Evolutionary conservation across 2,797 vertebrate genomes (phyloP), one percentile per base, ranked within the genome.

Genomic region (Cuculus canorus): DNA sequence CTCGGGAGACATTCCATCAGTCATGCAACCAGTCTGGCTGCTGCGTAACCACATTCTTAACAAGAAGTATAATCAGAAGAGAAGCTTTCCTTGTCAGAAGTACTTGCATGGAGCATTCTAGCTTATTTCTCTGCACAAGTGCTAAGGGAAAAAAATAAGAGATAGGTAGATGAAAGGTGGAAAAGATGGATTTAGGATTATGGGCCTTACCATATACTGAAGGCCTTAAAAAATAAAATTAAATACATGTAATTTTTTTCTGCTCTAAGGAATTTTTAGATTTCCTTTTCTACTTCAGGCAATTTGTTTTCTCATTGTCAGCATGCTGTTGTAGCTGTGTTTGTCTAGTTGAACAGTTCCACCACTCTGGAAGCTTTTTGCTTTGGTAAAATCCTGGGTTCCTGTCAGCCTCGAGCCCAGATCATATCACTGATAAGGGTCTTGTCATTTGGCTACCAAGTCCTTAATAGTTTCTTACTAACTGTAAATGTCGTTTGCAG

Each of bases 1-100:
- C 69, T 30, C 23, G 0, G 0, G 41, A 88, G 37, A 50, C 0
- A 0, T 77, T 82, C 52, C 14, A 50, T 63, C 66, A 63, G n/a
- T 0, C 0, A 50, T 75, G 69, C 17, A 83, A 60, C 17, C 16
- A 22, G 23, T 60, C 69, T 93, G 87, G 69, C 89, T 81, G 53
- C 76, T 78, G 3, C 6, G 2, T 91, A 88, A 78, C 25, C 32
- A 17, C 2, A 5, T 53, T 15, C 45, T 83, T 68, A 68, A 85
- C 28, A 69, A 48, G 9, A 75, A 50, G 45, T 53, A 50, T 22
- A 88, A 68, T 57, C 50, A 88, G 65, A 72, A 33, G 14, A 76
- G 47, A 39, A 78, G 27, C 3, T 83, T 78, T 64, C 19, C 17
- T 68, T 48, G 22, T 82, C 17, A 53, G 53, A 86, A 88, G 13